phyloP scores from a whole-genome alignment of 2,797 vertebrate species.

The Poeciliopsis paucimaculata region DNA sequence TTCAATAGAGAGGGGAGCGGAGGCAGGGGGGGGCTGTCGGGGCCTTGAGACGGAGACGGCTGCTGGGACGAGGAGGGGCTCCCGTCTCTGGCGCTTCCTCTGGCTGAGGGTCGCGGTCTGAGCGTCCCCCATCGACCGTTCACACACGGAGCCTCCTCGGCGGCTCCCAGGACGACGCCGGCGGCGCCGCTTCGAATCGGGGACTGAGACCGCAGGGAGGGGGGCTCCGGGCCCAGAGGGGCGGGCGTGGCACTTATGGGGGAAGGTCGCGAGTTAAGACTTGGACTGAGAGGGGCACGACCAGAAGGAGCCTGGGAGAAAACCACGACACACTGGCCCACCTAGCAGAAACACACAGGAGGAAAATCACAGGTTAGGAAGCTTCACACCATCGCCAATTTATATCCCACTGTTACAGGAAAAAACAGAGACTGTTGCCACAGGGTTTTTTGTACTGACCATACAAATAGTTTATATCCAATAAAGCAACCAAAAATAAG shows the following conservation, averaged over 20 bases:
- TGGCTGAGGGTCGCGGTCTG: conserved; percentile 87
- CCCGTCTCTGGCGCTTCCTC: conserved; percentile 86
- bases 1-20: conserved; percentile 84
- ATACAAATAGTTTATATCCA: not conserved
- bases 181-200: conserved; percentile 83
- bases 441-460: not conserved
- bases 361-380: not conserved
- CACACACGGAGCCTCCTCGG: conserved; percentile 93
- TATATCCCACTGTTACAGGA: not conserved
- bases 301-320: conserved; percentile 98
- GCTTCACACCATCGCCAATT: not conserved
- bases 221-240: conserved; percentile 86
- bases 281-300: conserved; percentile 94
- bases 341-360: conserved; percentile 74
- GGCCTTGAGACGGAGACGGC: conserved; percentile 83
- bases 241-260: conserved; percentile 96
- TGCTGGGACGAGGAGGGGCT: conserved; percentile 90
- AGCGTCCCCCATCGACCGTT: conserved; percentile 97
- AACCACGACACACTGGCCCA: conserved; percentile 97
- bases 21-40: conserved; percentile 88
- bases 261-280: conserved; percentile 95
- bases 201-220: conserved; percentile 92
- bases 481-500: not conserved
- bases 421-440: not conserved
- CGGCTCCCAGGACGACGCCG: conserved; percentile 78